A percentile compares a stretch with the other conserved stretches of the same genome.
phyloP scores from a whole-genome alignment of 2,888 invertebrate species.

The Apomyelois bistriatella region DNA sequence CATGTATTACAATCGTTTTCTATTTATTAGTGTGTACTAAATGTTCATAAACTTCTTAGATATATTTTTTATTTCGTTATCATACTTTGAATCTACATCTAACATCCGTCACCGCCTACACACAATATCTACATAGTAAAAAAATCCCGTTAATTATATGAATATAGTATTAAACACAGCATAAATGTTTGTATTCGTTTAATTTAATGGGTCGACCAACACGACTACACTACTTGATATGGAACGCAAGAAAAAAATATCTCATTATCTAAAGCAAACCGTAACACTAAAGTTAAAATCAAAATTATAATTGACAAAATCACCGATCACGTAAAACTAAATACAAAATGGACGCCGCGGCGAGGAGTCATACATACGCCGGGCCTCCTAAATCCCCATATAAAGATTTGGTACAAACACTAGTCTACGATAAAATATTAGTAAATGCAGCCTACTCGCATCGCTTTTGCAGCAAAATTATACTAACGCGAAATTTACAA shows the following conservation, averaged over 20 bases:
- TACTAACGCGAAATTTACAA: slow-evolving; percentile 66
- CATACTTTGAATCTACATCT: slow-evolving; percentile 56
- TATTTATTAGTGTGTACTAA: slow-evolving; percentile 62
- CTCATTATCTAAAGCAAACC: slow-evolving; percentile 50
- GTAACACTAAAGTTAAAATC: slow-evolving; percentile 35
- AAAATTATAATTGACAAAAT: slow-evolving; percentile 68
- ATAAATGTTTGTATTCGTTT: slow-evolving; percentile 43
- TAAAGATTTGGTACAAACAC: slow-evolving; percentile 73
- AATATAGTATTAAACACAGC: slow-evolving; percentile 54
- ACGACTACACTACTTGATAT: slow-evolving; percentile 51
- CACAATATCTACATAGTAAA: slow-evolving; percentile 56
- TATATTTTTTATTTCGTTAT: slow-evolving; percentile 47
- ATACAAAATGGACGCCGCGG: slow-evolving; percentile 16
- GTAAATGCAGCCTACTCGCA: slow-evolving; percentile 76
- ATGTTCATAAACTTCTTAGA: slow-evolving; percentile 63
- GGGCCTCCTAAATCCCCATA: slow-evolving; percentile 38
- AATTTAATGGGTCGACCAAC: slow-evolving; percentile 26
- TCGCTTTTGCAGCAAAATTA: slow-evolving; percentile 45
- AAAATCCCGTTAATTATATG: slow-evolving; percentile 53
- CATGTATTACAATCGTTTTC: slow-evolving; percentile 56
- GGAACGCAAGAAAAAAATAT: slow-evolving; percentile 62
- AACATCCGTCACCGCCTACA: slow-evolving; percentile 67
- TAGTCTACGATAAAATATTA: slow-evolving; percentile 74
- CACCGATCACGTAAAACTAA: slow-evolving; percentile 52
- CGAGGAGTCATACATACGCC: slow-evolving; percentile 9